These are phyloP conservation scores for Taxidea taxus DNA, from an alignment of 2,113 vertebrate genomes.

Conservation along the genomic window DNA sequence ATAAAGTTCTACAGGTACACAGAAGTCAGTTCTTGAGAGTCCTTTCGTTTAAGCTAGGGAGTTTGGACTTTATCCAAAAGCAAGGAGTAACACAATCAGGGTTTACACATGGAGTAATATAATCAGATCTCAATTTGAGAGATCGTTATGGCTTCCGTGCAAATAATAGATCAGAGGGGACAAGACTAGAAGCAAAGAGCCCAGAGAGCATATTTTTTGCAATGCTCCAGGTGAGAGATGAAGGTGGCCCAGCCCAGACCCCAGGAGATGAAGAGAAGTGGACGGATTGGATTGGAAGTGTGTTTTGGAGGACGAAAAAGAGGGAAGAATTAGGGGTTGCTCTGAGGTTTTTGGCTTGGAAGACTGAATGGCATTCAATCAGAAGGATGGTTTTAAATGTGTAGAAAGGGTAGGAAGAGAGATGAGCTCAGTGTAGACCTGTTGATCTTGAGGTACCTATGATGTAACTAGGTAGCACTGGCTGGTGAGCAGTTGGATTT, in stretches of 20 bases:
- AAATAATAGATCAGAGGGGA: not conserved
- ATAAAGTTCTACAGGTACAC: not conserved
- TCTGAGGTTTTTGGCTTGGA: conserved; percentile 9
- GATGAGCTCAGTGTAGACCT: not conserved
- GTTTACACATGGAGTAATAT: not conserved
- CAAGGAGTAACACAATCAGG: conserved; percentile 24
- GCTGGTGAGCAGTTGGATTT: not conserved
- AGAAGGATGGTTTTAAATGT: conserved; percentile 3
- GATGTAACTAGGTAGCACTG: not conserved
- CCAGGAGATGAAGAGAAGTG: not conserved
- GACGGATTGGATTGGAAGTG: not conserved
- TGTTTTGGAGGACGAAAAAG: not conserved
- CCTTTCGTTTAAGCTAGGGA: not conserved
- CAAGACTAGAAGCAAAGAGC: not conserved
- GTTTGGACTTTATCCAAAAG: conserved; percentile 26
- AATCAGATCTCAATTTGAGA: conserved; percentile 35
- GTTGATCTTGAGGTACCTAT: not conserved
- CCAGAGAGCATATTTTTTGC: not conserved
- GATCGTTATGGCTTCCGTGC: conserved; percentile 27
- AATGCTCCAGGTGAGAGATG: conserved; percentile 12
- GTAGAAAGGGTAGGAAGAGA: not conserved
- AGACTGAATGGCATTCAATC: not conserved
- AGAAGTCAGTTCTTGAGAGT: not conserved
- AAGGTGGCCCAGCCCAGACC: not conserved
- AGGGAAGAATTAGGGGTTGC: not conserved